Evolutionary conservation across 2,113 vertebrate genomes (phyloP).

Genomic region (Pterocles orientalis): DNA sequence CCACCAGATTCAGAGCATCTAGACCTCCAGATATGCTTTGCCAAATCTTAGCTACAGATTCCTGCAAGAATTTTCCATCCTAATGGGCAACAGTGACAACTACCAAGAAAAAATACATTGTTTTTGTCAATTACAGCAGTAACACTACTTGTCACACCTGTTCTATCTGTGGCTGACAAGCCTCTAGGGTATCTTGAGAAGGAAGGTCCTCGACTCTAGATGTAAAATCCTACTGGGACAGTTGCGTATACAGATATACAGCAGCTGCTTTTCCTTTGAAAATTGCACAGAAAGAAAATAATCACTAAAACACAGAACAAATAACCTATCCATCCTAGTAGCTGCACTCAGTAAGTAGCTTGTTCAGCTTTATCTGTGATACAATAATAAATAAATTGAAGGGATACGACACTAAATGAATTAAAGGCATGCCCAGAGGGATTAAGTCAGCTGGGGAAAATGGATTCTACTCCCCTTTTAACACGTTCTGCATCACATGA

Average conservation of each 20-base stretch:
- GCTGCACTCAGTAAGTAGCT: neutral
- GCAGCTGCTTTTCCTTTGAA: neutral
- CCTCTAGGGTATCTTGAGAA: neutral
- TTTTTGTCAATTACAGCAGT: neutral
- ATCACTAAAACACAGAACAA: neutral
- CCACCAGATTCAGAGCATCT: neutral
- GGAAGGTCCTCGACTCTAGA: neutral
- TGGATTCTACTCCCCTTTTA: neutral
- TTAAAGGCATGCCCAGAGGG: neutral
- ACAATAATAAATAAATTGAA: neutral
- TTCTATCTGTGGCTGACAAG: neutral
- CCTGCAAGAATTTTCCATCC: neutral
- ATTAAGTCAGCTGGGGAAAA: neutral
- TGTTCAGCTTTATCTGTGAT: neutral
- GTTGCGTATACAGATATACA: neutral
- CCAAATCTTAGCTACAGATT: neutral
- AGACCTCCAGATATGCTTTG: neutral
- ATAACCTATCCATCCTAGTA: neutral
- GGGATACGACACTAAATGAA: neutral
- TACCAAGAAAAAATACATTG: neutral
- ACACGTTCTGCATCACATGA: rapidly evolving
- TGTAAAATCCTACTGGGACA: neutral
- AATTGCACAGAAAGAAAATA: neutral
- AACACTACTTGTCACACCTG: neutral
- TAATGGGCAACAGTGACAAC: neutral